Conservation (phyloP, 2,888 invertebrate genomes). For the Amphipyra berbera region DNA sequence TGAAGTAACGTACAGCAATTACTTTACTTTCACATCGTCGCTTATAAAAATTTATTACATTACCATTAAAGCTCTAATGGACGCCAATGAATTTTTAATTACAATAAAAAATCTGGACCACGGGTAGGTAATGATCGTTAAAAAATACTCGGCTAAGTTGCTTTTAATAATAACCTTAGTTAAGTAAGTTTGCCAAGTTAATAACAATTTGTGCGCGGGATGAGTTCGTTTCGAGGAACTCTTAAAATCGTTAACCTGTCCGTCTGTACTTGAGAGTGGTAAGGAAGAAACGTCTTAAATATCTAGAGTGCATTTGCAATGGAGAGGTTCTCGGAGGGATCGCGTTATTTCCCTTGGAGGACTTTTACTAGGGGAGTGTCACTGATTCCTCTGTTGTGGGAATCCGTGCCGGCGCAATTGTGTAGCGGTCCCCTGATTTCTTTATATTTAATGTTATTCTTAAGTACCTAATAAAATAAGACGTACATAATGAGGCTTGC, state of each 20-base stretch:
- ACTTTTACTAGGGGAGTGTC: too few species aligned
- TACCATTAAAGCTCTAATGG: conserved; percentile 50
- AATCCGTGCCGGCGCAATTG: too few species aligned
- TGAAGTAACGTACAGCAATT: conserved; percentile 30
- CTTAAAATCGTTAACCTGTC: conserved; percentile 40
- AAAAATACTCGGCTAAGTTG: conserved; percentile 42
- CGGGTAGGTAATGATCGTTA: conserved; percentile 41
- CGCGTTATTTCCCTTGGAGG: too few species aligned
- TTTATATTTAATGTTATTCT: too few species aligned
- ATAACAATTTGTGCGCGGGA: conserved; percentile 48
- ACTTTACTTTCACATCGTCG: conserved; percentile 42
- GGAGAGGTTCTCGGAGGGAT: too few species aligned
- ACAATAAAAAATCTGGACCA: conserved; percentile 41
- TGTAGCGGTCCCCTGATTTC: too few species aligned
- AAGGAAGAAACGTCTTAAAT: background rate
- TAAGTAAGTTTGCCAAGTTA: conserved; percentile 50
- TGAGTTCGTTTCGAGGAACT: conserved; percentile 39
- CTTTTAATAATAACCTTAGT: conserved; percentile 48
- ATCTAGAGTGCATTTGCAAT: background rate
- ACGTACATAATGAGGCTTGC: too few species aligned
- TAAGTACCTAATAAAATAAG: too few species aligned
- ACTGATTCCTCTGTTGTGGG: too few species aligned
- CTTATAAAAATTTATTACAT: conserved; percentile 41
- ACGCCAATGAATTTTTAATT: conserved; percentile 51
- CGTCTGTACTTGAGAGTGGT: background rate